Evolutionary conservation across 2,113 vertebrate species (phyloP), one percentile per base, ranked within the genome.

Genomic region (Lagopus leucura): DNA sequence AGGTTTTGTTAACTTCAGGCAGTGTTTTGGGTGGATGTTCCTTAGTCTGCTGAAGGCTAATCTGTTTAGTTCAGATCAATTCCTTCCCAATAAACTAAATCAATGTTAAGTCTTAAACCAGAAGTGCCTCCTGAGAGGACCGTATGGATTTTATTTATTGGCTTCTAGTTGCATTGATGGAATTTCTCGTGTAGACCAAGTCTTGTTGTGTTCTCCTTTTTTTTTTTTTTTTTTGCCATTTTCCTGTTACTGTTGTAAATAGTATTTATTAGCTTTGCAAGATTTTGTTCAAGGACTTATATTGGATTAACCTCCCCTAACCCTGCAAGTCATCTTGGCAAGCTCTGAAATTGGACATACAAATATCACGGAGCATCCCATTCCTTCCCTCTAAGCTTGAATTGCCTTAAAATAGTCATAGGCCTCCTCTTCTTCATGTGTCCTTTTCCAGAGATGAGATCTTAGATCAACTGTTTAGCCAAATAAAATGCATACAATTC

Each of bases 251-350:
- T 94, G 52, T 96, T 98, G 98, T 98, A 98, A 98, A 98, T 98
- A 98, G 98, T 98, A 98, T 98, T 98, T 98, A 98, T 98, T 98
- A 98, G 97, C 96, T 97, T 82, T 48, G 67, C 64, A 80, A 94
- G 69, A 80, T 92, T 95, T 83, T 90, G 78, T 57, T 52, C 76
- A 80, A n/a, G 87, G 76, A 75, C 64, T 90, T 40, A 10, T 82
- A 36, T 38, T 73, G 76, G 90, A 42, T 21, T 60, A 55, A 60
- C 52, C 52, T 61, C 77, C 67, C 72, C 27, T 60, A 48, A 73
- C 43, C 52, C 52, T 79, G 11, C 32, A 81, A 20, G 19, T 55
- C 50, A 14, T 89, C 73, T 90, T 80, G 63, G 69, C 45, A 69
- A 76, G 85, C 76, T 92, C 85, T 74, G 85, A 94, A 70, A 70